Conservation (phyloP, 2,797 vertebrate species). For the Ceryle rudis region DNA sequence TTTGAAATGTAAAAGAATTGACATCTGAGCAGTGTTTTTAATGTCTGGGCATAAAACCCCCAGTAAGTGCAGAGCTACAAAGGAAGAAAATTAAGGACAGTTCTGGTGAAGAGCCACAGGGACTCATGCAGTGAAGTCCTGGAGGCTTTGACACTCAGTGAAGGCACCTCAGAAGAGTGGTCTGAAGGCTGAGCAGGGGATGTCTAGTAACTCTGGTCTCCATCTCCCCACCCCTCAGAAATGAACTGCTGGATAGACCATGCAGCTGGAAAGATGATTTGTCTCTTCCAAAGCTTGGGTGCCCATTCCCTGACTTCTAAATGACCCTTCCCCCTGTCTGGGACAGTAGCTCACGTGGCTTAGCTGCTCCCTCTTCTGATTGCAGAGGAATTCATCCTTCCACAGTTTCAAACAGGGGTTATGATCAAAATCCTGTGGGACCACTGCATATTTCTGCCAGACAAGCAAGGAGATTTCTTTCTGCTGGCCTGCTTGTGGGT, state of each 20-base stretch:
- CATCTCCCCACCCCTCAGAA: neutral
- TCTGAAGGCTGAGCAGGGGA: neutral
- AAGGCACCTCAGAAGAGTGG: neutral
- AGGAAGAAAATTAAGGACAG: neutral
- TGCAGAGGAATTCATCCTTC: neutral
- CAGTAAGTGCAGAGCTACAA: neutral
- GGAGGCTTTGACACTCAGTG: neutral
- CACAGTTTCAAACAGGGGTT: accelerated
- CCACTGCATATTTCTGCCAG: accelerated
- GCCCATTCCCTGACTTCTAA: neutral
- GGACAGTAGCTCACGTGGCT: neutral
- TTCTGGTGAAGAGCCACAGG: neutral
- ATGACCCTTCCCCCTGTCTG: neutral
- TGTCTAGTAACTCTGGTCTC: neutral
- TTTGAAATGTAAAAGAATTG: neutral
- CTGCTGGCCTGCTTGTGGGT: accelerated
- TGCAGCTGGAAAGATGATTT: neutral
- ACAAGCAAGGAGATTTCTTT: neutral
- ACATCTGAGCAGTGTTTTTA: neutral
- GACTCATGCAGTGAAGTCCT: too few relatives aligned
- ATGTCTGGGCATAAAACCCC: neutral
- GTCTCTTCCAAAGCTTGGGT: neutral
- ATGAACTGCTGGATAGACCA: neutral
- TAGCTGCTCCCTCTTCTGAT: neutral
- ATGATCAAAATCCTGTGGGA: neutral